Evolutionary conservation across 2,888 invertebrate species (phyloP), one percentile per base, ranked within the genome.

Genomic region (Hirtodrosophila histrioides): DNA sequence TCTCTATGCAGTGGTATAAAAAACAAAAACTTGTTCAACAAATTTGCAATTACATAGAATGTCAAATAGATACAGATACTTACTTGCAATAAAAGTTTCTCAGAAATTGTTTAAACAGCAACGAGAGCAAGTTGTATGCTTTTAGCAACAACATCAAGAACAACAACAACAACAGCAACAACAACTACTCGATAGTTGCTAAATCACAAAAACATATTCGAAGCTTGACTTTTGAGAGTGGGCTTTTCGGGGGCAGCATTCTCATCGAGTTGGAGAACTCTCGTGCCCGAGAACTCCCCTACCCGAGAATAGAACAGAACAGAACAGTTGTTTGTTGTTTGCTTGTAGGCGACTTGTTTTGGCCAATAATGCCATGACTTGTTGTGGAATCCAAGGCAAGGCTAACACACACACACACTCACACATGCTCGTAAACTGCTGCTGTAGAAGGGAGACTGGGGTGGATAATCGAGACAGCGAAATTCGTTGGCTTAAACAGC

Each of bases 351-450:
- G 82, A 85, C 85, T 82, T 78, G 82, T 85, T 82, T 82, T 82
- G 82, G 82, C 82, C 82, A 82, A 78, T 77, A 77, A 71, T 85
- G 79, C 75, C 79, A 82, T 82, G 85, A 82, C 82, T 85, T 82
- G 85, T 85, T 84, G 73, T 74, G 75, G 73, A 74, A 74, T 69
- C 81, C 81, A 81, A 81, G 81, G 81, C 81, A 81, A 80, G 80
- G 85, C 69, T 66, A 54, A 54, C 35, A 37, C 57, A 58, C 44
- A 33, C 35, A 27, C 45, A 54, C 35, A 37, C 57, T 55, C 44
- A 33, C 35, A 27, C 45, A 43, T 27, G 9, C 37, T 36, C 27
- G 6, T 6, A 27, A 4, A 27, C 27, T 31, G 9, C 24, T 24
- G n/a, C n/a, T 40, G 41, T 31, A 43, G 27, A 23, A 50, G 17